Evolutionary conservation across 2,797 vertebrate genomes (phyloP).

Genomic region (Peromyscus eremicus): DNA sequence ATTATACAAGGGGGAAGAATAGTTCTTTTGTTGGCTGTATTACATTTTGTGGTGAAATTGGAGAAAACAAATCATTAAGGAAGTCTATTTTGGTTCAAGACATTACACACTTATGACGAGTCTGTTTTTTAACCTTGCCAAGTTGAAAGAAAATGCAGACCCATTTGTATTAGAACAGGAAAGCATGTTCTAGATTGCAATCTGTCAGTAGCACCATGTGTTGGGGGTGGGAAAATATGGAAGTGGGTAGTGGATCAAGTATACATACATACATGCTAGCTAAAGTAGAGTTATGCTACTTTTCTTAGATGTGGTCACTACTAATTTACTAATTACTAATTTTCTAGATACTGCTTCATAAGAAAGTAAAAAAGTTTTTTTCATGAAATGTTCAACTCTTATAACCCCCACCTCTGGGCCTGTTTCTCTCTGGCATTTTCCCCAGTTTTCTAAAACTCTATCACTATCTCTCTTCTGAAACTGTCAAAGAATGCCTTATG

Average conservation of each 20-base stretch:
- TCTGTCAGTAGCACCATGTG: slow-evolving; percentile 59
- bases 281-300: neutral
- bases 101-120: slow-evolving; percentile 80
- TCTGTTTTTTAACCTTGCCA: slow-evolving; percentile 76
- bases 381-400: neutral
- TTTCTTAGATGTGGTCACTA: neutral
- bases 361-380: neutral
- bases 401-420: neutral
- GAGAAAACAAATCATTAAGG: slow-evolving; percentile 83
- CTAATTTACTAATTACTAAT: slow-evolving; percentile 1
- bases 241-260: neutral
- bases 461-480: neutral
- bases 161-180: slow-evolving; percentile 72
- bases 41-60: slow-evolving; percentile 82
- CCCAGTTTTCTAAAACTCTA: neutral
- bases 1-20: slow-evolving; percentile 74
- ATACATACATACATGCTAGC: neutral
- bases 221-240: neutral
- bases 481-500: neutral
- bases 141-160: slow-evolving; percentile 81
- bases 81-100: slow-evolving; percentile 83
- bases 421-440: neutral
- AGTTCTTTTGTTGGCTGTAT: slow-evolving; percentile 81
- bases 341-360: slow-evolving; percentile 42
- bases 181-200: slow-evolving; percentile 73